A percentile compares a stretch with the other conserved stretches of the same genome.
Evolutionary conservation across 2,888 invertebrate species (phyloP).

Genomic region (Eugnorisma glareosa): DNA sequence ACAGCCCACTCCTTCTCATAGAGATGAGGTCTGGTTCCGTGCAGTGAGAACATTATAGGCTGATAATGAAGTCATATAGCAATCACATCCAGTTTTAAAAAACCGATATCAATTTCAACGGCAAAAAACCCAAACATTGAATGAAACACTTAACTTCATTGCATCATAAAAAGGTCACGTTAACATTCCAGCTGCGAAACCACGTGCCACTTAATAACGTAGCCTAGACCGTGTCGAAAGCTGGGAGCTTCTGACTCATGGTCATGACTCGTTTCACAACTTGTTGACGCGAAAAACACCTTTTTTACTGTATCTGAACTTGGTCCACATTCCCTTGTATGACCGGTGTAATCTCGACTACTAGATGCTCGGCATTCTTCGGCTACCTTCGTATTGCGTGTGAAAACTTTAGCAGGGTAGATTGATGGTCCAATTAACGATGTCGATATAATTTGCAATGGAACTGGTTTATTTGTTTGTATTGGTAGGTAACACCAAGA

Average conservation of each 20-base stretch:
- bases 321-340: constrained; percentile 58
- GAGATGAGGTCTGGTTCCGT: neutral
- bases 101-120: neutral
- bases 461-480: constrained; percentile 44
- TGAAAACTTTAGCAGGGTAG: constrained; percentile 42
- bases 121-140: constrained; percentile 35
- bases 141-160: constrained; percentile 38
- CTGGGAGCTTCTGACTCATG: constrained; percentile 56
- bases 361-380: constrained; percentile 45
- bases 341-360: constrained; percentile 55
- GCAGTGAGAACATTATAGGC: neutral
- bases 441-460: constrained; percentile 46
- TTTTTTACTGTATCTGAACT: constrained; percentile 62
- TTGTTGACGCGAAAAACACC: constrained; percentile 34
- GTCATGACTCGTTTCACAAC: constrained; percentile 57
- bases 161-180: constrained; percentile 34
- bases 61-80: constrained; percentile 2
- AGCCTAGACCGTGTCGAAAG: constrained; percentile 59
- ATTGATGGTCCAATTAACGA: constrained; percentile 58
- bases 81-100: constrained; percentile 21
- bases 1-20: neutral
- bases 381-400: constrained; percentile 27
- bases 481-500: neutral
- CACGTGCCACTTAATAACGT: constrained; percentile 46
- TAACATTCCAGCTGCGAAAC: constrained; percentile 32